Percentiles rank a stretch among this genome's conserved stretches.
Evolutionary conservation across 1,140 invertebrate genomes (phyloP).

Genomic region (Macrosteles quadrilineatus): DNA sequence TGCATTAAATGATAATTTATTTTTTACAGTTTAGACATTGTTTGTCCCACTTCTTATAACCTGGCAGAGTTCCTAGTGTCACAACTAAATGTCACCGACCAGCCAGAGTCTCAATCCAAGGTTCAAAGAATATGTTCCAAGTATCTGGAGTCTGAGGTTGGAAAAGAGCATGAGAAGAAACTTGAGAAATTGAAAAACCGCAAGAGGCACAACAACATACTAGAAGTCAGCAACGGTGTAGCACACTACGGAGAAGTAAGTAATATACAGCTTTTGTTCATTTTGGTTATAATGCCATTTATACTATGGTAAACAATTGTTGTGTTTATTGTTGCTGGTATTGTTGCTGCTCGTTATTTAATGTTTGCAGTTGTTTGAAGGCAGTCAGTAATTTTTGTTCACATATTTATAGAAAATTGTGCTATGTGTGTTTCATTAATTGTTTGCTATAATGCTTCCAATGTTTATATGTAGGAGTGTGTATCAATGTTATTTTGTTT

Average conservation of each 20-base stretch:
- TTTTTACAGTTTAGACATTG: constrained; percentile 56
- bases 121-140: neutral
- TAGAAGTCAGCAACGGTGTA: constrained; percentile 2
- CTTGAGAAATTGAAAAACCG: constrained; percentile 26
- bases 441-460: too few relatives aligned
- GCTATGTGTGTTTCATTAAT: too few relatives aligned
- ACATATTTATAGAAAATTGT: too few relatives aligned
- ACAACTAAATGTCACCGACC: constrained; percentile 50
- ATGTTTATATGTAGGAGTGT: too few relatives aligned
- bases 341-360: too few relatives aligned
- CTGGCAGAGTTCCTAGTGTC: constrained; percentile 71
- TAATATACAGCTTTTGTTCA: too few relatives aligned
- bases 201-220: constrained; percentile 7
- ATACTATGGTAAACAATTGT: too few relatives aligned
- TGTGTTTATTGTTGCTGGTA: too few relatives aligned
- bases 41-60: constrained; percentile 68
- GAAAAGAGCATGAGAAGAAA: constrained; percentile 28
- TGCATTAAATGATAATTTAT: neutral
- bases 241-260: constrained; percentile 23
- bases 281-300: too few relatives aligned
- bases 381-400: too few relatives aligned
- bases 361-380: too few relatives aligned
- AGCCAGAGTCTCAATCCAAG: constrained; percentile 3
- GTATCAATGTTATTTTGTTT: too few relatives aligned
- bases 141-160: constrained; percentile 13